These are phyloP conservation scores for Lepisosteus osseus DNA, from an alignment of 2,113 vertebrate species.

Conservation along the genomic window DNA sequence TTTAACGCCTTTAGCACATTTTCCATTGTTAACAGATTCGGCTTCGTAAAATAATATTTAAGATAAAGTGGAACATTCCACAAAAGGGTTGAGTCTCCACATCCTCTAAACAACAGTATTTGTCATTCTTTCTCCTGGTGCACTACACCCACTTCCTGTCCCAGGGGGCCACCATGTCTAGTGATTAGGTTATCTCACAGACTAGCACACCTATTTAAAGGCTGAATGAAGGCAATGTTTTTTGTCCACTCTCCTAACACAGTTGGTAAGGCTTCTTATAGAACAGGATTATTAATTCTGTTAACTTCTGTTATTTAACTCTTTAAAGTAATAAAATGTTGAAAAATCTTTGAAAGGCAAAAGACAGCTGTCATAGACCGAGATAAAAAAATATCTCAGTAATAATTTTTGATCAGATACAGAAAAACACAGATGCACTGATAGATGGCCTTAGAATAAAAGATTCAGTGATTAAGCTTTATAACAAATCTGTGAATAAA, in stretches of 20 bases:
- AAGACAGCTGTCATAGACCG: too few relatives aligned
- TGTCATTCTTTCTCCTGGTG: constrained; percentile 43
- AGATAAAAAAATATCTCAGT: too few relatives aligned
- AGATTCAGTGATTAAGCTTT: too few relatives aligned
- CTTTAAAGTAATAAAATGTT: too few relatives aligned
- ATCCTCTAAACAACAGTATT: constrained; percentile 34
- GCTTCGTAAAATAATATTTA: constrained; percentile 22
- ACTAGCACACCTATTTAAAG: constrained; percentile 17
- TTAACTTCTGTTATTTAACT: too few relatives aligned
- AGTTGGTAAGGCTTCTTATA: neutral
- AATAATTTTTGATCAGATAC: too few relatives aligned
- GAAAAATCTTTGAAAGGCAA: too few relatives aligned
- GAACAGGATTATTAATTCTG: too few relatives aligned
- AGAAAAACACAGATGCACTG: too few relatives aligned
- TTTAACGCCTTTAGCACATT: neutral
- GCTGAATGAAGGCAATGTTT: neutral
- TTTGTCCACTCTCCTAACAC: neutral
- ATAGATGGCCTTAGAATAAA: too few relatives aligned
- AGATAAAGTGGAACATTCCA: constrained; percentile 24
- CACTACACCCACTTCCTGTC: constrained; percentile 46
- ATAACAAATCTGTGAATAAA: too few relatives aligned
- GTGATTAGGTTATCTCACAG: constrained; percentile 33
- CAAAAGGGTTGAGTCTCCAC: constrained; percentile 20
- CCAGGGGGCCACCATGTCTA: constrained; percentile 37
- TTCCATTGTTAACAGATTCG: constrained; percentile 26